Evolutionary conservation across 2,113 vertebrate genomes (phyloP), one percentile per base, ranked within the genome.

Genomic region (Mugil cephalus): DNA sequence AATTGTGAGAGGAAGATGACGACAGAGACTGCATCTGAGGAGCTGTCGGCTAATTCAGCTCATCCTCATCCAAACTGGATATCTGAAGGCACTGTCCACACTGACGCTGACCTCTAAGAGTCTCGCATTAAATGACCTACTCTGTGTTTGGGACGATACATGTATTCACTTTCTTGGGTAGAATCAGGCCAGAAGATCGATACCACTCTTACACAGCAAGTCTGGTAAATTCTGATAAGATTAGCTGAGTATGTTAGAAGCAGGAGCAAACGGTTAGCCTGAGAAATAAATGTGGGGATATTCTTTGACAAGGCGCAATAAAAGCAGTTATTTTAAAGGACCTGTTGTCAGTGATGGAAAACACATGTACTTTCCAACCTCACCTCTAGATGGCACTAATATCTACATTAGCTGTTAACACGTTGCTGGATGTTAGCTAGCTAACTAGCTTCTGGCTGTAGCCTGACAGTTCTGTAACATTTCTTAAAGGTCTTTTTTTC

Each of bases 11-110:
- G 15, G 71, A 69, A 72, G 46, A 30, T 7, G 17, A 59, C 45
- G 47, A 64, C 53, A 42, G 17, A 59, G 39, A 7, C 60, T 14
- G 21, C 17, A 30, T 43, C 61, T 45, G 46, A 45, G 46, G 39
- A 50, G 10, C 61, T 51, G 6, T 7, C 51, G 54, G 50, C 67
- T 82, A 15, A 52, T 54, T 67, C 4, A 64, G 36, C 18, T 60
- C 38, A 30, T 46, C 47, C n/a, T n/a, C 71, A 47, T 68, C n/a
- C 70, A 52, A 47, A 53, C 52, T 36, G 30, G 53, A 48, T 35
- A n/a, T 34, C 8, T 62, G 14, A 53, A 12, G 18, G 13, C 6
- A 38, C 9, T 19, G 13, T 51, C 39, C 8, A 52, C 47, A 24
- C 24, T 64, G 64, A 38, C 12, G 36, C 19, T 24, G 39, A 64